Evolutionary conservation across 1,140 invertebrate genomes (phyloP).

Genomic region (Ooceraea biroi): DNA sequence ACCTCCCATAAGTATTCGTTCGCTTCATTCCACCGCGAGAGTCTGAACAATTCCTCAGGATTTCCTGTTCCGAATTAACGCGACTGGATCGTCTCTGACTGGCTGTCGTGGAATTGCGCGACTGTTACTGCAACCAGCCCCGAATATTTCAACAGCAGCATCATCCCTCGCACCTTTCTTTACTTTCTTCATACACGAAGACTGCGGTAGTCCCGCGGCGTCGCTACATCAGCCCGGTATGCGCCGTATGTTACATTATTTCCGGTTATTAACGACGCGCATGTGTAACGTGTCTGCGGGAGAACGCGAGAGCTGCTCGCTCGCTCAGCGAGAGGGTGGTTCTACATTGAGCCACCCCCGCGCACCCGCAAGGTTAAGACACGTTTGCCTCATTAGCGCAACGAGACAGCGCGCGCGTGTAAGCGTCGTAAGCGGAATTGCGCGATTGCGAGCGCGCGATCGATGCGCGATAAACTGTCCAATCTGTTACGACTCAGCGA

Average conservation of each 20-base stretch:
- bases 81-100: too few relatives aligned
- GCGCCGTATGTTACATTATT: slow-evolving; percentile 17
- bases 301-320: slow-evolving; percentile 40
- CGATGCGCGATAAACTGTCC: slow-evolving; percentile 9
- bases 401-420: slow-evolving; percentile 15
- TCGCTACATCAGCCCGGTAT: slow-evolving; percentile 27
- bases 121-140: too few relatives aligned
- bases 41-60: too few relatives aligned
- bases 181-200: slow-evolving; percentile 31
- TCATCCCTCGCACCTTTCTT: slow-evolving; percentile 6
- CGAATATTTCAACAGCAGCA: too few relatives aligned
- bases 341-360: slow-evolving; percentile 9
- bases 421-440: slow-evolving; percentile 36
- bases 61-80: too few relatives aligned
- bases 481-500: neutral
- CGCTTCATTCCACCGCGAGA: too few relatives aligned
- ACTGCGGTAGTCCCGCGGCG: slow-evolving; percentile 2
- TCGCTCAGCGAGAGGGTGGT: neutral
- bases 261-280: slow-evolving; percentile 40
- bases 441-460: neutral
- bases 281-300: slow-evolving; percentile 25
- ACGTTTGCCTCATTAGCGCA: slow-evolving; percentile 40
- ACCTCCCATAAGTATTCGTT: too few relatives aligned
- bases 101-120: too few relatives aligned
- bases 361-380: slow-evolving; percentile 36